Evolutionary conservation across 2,797 vertebrate genomes (phyloP).

Genomic region (Gymnoscopelus braueri): DNA sequence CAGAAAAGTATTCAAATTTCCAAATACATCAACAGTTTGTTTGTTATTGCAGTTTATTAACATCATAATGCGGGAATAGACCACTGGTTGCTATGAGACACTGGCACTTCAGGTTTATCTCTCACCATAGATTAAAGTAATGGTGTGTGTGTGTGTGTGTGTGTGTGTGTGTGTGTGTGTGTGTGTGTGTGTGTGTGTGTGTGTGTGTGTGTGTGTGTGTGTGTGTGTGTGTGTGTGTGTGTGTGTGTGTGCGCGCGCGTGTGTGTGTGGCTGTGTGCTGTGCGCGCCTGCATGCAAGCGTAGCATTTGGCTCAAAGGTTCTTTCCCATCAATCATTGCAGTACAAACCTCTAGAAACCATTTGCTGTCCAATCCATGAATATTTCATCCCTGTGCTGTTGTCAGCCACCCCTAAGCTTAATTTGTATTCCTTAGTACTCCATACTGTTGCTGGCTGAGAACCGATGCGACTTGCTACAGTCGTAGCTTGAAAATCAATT

Average conservation of each 20-base stretch:
- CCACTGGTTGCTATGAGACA: constrained; percentile 53
- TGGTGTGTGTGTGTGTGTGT: constrained; percentile 11
- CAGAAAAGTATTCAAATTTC: background rate
- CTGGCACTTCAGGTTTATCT: constrained; percentile 25
- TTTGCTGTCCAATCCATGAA: background rate
- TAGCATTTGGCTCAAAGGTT: background rate
- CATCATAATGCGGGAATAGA: constrained; percentile 35
- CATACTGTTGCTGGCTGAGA: no score
- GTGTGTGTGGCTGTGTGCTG: no score
- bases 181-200: background rate
- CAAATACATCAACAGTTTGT: constrained; percentile 2
- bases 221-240: constrained; percentile 9
- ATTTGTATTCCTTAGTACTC: no score
- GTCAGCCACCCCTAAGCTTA: constrained; percentile 1
- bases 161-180: constrained; percentile 5
- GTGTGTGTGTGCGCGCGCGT: background rate
- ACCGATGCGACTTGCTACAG: no score
- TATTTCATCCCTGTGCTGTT: constrained; percentile 9
- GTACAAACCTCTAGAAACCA: background rate
- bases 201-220: background rate
- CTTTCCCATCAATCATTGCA: constrained; percentile 14
- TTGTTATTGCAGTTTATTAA: constrained; percentile 23
- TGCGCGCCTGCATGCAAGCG: no score
- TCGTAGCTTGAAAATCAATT: no score
- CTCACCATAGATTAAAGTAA: constrained; percentile 29